Conservation (phyloP, 64 coral and sea anemone genomes). For the Cladopsammia gracilis region DNA sequence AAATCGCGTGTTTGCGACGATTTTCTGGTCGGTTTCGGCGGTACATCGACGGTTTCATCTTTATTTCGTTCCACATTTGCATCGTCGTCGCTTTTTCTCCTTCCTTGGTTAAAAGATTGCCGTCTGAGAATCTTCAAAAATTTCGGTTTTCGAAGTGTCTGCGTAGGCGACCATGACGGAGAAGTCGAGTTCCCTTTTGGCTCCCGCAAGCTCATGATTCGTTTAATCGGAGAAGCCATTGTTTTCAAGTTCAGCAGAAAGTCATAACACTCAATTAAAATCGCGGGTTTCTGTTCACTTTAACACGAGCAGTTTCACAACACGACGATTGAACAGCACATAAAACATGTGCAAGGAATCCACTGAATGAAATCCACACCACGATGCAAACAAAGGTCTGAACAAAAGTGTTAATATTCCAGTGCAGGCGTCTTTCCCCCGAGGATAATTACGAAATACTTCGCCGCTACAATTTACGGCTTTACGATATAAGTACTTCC, state of each 20-base stretch:
- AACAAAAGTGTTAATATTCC: neutral
- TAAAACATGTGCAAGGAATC: slow-evolving; percentile 32
- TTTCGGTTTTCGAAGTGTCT: slow-evolving; percentile 59
- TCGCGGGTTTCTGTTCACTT: neutral
- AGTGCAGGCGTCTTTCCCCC: neutral
- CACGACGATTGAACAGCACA: slow-evolving; percentile 7
- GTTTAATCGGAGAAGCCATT: slow-evolving; percentile 66
- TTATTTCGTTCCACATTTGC: neutral
- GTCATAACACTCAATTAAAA: neutral
- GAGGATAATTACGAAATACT: slow-evolving; percentile 18
- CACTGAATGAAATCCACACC: slow-evolving; percentile 44
- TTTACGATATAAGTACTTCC: neutral
- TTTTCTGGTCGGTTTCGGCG: slow-evolving; percentile 26
- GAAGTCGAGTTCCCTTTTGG: slow-evolving; percentile 1
- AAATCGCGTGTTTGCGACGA: slow-evolving; percentile 78
- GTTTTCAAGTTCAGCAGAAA: neutral
- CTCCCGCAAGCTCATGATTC: slow-evolving; percentile 62
- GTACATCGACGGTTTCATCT: neutral
- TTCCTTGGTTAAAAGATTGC: slow-evolving; percentile 66
- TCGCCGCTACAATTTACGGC: slow-evolving; percentile 9
- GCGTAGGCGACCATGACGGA: slow-evolving; percentile 3
- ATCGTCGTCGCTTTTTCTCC: slow-evolving; percentile 45
- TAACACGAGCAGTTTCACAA: neutral
- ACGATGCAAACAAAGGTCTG: neutral
- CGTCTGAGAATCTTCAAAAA: slow-evolving; percentile 89